These are phyloP conservation scores for Bostrychus sinensis DNA, from an alignment of 2,113 vertebrate species.

Conservation along the genomic window DNA sequence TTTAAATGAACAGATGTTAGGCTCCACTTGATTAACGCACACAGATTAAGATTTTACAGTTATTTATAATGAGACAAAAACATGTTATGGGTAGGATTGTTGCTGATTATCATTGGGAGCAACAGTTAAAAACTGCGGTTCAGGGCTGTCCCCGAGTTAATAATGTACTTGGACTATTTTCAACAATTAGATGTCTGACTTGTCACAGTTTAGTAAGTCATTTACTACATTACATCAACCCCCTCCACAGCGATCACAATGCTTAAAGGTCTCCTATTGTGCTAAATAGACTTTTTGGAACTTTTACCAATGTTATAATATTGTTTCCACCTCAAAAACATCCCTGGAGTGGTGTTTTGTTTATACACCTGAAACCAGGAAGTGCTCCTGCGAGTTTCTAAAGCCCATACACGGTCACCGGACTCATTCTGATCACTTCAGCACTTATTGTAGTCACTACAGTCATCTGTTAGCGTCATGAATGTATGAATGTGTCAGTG, in stretches of 20 bases:
- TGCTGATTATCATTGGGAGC: constrained; percentile 2
- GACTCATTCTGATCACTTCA: too few species aligned
- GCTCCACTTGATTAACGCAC: constrained; percentile 62
- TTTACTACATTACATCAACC: background rate
- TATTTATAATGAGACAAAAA: background rate
- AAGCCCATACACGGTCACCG: too few species aligned
- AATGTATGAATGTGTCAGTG: too few species aligned
- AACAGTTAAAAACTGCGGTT: background rate
- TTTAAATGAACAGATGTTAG: constrained; percentile 13
- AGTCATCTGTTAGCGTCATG: too few species aligned
- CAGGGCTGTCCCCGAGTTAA: background rate
- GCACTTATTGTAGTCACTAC: too few species aligned
- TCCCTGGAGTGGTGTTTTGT: too few species aligned
- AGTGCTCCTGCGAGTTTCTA: too few species aligned
- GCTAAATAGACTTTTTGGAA: too few species aligned
- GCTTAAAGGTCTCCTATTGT: too few species aligned
- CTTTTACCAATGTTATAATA: too few species aligned
- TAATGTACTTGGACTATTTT: background rate
- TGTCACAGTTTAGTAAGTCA: constrained; percentile 2
- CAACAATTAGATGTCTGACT: background rate
- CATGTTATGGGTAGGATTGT: background rate
- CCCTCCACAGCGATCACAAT: background rate
- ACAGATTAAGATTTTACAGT: constrained; percentile 49
- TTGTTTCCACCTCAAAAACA: too few species aligned
- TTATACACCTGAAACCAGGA: too few species aligned